Base-by-base conservation (phyloP, 2,113 vertebrate species). In the Copsychus sechellarum region DNA sequence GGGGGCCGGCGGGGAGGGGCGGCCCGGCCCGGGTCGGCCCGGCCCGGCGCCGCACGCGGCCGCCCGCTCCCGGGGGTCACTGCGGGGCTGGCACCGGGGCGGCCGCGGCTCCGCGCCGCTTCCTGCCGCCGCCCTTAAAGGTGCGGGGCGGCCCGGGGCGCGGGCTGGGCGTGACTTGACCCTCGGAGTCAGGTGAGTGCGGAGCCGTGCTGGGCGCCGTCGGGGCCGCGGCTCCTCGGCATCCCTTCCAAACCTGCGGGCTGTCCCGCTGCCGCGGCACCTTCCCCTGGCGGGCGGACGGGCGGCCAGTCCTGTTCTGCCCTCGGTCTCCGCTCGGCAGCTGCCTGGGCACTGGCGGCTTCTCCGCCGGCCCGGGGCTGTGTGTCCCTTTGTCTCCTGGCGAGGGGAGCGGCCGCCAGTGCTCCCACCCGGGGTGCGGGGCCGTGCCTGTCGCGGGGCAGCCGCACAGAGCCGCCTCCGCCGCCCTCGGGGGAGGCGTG, bases 71-170 rank as follows among this genome's bases (percentile, higher is more conserved):
- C 50, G 50, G 25, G 92, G 97, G 96, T 96, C 97, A 91, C 95
- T 93, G 84, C 96, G 97, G 97, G 96, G 92, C 91, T 96, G 97
- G 94, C 90, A 95, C 95, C 91, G 69, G 95, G 86, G 86, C 91
- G 71, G 97, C 93, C 85, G 93, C 94, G 92, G 94, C 93, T 67
- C 72, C 33, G 87, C 72, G 89, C 91, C 64, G 95, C 88, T 94
- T 97, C 93, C 95, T 42, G 79, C 92, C 80, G 81, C 91, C 92
- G 90, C 93, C 91, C 93, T 97, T 98, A 95, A 96, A 97, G 97
- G 97, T 95, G 92, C 93, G 96, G 93, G 57, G 72, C 66, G 85
- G 92, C 54, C 31, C 36, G 8, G 58, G 74, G 83, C 12, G 25
- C 69, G 91, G 87, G 72, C 4, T 84, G 96, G 94, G 95, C 81